These are phyloP conservation scores for Anguilla japonica DNA, from an alignment of 2,113 vertebrate genomes.

Conservation along the genomic window DNA sequence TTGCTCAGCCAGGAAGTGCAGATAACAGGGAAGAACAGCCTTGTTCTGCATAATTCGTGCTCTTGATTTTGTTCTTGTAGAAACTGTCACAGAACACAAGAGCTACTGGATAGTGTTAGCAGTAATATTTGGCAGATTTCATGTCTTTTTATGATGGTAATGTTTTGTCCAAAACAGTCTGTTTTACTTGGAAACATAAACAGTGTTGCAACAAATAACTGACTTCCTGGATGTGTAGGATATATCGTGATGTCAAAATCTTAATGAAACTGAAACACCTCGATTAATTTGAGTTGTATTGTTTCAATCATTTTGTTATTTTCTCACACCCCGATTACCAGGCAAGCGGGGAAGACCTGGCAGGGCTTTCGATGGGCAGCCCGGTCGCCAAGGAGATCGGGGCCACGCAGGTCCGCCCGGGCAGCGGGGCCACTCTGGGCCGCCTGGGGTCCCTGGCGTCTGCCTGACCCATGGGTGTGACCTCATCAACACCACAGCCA, in stretches of 20 bases:
- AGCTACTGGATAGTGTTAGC: background rate
- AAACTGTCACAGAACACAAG: background rate
- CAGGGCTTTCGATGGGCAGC: slow-evolving; percentile 67
- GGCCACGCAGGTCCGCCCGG: slow-evolving; percentile 68
- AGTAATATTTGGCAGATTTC: background rate
- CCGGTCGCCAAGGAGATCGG: slow-evolving; percentile 68
- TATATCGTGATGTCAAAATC: background rate
- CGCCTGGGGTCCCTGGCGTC: slow-evolving; percentile 70
- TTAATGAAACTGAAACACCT: background rate
- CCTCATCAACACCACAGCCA: slow-evolving; percentile 46
- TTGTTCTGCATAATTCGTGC: background rate
- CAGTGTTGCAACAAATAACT: background rate
- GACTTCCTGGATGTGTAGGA: background rate
- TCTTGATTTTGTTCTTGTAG: background rate
- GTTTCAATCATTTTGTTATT: background rate
- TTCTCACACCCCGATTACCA: slow-evolving; percentile 36
- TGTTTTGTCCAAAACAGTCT: background rate
- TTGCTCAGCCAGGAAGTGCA: background rate
- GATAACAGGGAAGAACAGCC: background rate
- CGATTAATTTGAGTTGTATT: background rate
- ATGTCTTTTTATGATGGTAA: background rate
- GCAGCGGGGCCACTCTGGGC: slow-evolving; percentile 66
- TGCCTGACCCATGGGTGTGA: slow-evolving; percentile 69
- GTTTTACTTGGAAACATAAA: background rate
- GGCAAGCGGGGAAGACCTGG: slow-evolving; percentile 70